A percentile compares a stretch with the other conserved stretches of the same genome.
phyloP scores from a whole-genome alignment of 2,113 vertebrate species.

The Odocoileus hemionus region DNA sequence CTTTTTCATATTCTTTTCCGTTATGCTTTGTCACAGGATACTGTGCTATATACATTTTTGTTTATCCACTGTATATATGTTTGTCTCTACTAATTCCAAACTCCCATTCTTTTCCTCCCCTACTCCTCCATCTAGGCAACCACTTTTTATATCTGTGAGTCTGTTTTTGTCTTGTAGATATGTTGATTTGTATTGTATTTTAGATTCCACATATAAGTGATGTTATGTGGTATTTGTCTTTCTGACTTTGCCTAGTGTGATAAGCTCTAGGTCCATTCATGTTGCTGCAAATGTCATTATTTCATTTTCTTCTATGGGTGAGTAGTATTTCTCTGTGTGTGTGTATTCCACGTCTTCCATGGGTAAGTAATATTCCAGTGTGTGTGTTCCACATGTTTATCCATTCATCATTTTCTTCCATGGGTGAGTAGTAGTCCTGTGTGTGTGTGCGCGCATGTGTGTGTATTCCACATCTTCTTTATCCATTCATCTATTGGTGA shows the following conservation, averaged over 20 bases:
- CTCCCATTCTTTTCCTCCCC: background rate
- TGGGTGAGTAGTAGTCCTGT: background rate
- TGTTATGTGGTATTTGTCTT: background rate
- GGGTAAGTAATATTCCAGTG: background rate
- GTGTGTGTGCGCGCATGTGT: background rate
- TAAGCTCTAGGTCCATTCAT: background rate
- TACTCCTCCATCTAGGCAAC: background rate
- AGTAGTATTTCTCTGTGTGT: background rate
- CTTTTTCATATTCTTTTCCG: background rate
- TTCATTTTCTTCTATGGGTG: background rate
- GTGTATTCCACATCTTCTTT: background rate
- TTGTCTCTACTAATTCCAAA: background rate
- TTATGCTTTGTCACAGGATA: background rate
- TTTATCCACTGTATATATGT: background rate
- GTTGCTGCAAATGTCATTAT: background rate
- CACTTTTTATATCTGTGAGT: background rate
- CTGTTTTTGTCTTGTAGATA: background rate
- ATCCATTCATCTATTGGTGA: background rate
- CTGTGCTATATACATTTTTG: background rate
- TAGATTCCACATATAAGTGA: background rate
- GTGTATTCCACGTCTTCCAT: background rate
- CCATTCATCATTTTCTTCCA: background rate
- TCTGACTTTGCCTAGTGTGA: background rate
- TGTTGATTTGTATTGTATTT: background rate
- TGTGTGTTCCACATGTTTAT: background rate